Evolutionary conservation across 2,888 invertebrate species (phyloP).

Genomic region (Chloroclysta siterata): DNA sequence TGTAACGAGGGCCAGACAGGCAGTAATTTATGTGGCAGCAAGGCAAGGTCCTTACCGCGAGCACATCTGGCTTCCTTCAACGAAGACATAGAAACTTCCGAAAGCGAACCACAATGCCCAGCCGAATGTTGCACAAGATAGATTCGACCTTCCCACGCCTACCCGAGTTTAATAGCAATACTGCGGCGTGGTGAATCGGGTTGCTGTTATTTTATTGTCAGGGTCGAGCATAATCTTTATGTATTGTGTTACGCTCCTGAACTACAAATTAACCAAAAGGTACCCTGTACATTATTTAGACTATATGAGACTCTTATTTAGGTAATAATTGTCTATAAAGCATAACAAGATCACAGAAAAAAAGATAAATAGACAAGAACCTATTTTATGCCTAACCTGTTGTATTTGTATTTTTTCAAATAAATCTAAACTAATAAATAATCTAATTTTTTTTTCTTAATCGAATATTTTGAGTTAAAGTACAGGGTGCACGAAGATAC

Average conservation of each 20-base stretch:
- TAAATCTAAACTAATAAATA: no score
- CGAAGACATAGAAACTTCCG: constrained; percentile 46
- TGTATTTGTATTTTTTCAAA: no score
- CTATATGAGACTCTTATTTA: no score
- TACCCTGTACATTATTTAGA: no score
- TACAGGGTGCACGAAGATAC: no score
- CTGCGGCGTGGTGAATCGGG: constrained; percentile 4
- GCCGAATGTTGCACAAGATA: constrained; percentile 34
- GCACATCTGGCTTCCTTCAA: constrained; percentile 68
- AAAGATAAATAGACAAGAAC: no score
- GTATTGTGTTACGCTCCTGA: neutral
- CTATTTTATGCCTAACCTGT: no score
- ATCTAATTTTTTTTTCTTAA: no score
- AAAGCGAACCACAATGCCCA: constrained; percentile 40
- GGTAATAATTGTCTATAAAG: no score
- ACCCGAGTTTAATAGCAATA: constrained; percentile 35
- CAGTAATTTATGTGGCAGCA: constrained; percentile 68
- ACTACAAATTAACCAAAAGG: neutral
- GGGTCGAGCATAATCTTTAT: constrained; percentile 10
- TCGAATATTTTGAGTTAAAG: no score
- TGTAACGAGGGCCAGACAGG: constrained; percentile 65
- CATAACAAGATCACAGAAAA: no score
- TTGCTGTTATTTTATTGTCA: constrained; percentile 28
- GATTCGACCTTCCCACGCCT: constrained; percentile 39
- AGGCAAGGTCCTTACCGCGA: constrained; percentile 50